These are phyloP conservation scores for Drosophila quinaria DNA, from an alignment of 2,888 invertebrate species.

Conservation along the genomic window DNA sequence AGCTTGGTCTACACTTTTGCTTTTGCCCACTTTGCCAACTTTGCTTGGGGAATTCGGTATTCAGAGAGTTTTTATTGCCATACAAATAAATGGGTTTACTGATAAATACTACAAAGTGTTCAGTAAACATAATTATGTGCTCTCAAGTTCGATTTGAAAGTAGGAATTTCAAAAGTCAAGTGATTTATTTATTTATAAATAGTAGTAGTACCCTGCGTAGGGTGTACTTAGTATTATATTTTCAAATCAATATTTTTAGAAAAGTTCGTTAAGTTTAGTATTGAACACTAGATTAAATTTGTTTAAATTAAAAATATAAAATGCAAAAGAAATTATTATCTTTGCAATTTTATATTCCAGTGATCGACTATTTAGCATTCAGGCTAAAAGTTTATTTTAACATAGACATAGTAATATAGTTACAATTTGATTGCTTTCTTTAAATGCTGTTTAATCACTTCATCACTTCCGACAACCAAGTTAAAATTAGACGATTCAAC, in stretches of 20 bases:
- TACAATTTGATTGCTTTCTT: constrained; percentile 3
- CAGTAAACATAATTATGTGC: constrained; percentile 4
- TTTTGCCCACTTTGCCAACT: constrained; percentile 9
- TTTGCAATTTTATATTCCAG: too few species aligned
- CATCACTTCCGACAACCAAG: neutral
- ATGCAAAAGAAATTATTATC: too few species aligned
- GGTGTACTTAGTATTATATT: neutral
- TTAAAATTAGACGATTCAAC: neutral
- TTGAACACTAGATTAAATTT: too few species aligned
- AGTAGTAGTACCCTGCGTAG: neutral
- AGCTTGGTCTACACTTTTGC: constrained; percentile 16
- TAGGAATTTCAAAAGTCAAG: neutral
- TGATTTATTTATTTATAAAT: neutral
- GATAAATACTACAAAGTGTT: constrained; percentile 20
- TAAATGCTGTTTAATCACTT: neutral
- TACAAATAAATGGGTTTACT: constrained; percentile 6
- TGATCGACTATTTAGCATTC: too few species aligned
- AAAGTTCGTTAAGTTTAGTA: neutral
- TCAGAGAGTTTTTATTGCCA: constrained; percentile 23
- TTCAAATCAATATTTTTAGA: neutral
- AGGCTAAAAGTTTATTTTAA: neutral
- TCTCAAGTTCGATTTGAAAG: neutral
- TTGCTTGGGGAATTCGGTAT: neutral
- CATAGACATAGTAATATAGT: too few species aligned
- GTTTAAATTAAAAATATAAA: too few species aligned